A percentile compares a stretch with the other conserved stretches of the same genome.
Evolutionary conservation across 1,140 invertebrate species (phyloP).

Genomic region (Nephotettix cincticeps): DNA sequence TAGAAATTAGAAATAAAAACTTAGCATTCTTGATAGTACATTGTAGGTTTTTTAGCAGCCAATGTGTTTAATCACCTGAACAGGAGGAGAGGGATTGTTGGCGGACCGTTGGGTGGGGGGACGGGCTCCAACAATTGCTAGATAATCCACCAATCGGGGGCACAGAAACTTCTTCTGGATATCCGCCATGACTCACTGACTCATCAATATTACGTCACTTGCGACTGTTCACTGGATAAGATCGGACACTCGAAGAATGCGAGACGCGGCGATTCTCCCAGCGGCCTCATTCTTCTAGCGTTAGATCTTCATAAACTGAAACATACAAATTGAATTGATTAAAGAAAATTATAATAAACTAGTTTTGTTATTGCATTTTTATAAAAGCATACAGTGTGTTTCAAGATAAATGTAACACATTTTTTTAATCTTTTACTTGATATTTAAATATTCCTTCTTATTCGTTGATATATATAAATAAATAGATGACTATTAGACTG

Average conservation of each 20-base stretch:
- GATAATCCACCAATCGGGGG: conserved; percentile 88
- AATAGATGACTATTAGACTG: no score
- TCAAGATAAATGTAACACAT: neutral
- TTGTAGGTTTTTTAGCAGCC: no score
- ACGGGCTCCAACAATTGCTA: conserved; percentile 92
- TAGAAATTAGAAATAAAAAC: no score
- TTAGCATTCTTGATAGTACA: no score
- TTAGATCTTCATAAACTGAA: conserved; percentile 10
- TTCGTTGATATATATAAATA: no score
- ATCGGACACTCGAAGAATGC: neutral
- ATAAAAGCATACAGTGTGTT: neutral
- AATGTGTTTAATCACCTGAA: conserved; percentile 73
- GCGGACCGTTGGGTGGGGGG: conserved; percentile 61
- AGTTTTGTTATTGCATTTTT: neutral
- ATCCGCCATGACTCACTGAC: conserved; percentile 47
- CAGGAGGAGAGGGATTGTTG: conserved; percentile 59
- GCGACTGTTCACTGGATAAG: neutral
- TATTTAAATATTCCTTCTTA: no score
- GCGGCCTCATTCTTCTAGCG: neutral
- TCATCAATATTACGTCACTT: conserved; percentile 8
- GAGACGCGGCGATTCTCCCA: neutral
- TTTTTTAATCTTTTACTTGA: neutral
- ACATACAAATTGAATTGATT: neutral
- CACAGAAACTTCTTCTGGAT: conserved; percentile 78
- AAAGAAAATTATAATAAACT: neutral